Base-by-base conservation (phyloP, 2,113 vertebrate genomes). In the Gallinago media region DNA sequence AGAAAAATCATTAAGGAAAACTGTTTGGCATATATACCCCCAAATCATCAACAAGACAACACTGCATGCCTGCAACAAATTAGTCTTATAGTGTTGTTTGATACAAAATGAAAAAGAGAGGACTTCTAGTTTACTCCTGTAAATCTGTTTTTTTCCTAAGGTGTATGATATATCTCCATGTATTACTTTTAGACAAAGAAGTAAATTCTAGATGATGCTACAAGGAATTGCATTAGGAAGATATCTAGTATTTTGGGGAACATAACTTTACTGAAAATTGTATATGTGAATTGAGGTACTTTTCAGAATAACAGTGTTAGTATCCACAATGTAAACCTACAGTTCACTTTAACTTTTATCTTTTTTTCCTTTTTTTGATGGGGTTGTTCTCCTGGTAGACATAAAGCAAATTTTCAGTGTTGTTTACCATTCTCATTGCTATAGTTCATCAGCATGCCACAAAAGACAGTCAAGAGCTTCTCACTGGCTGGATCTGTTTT, bases 371-470 rank as follows among this genome's bases (percentile, higher is more conserved):
- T 83, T 79, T 76, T 83, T 87, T 82, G 59, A 47, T 66, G 63
- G 62, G 49, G 70, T 84, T 78, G 79, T 87, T 95, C 82, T 97
- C 95, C 95, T 98, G 96, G 95, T 94, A 98, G 95, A 98, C 95
- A 98, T 92, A 98, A 98, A 98, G 97, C 95, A 97, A 98, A 97
- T 96, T 97, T 98, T 97, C 17, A 56, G 91, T 97, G 96, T 97
- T 97, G 98, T 98, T 99, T 99, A 99, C 99, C 99, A 99, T 99
- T 99, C 99, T 99, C 99, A 99, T 99, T 99, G 99, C 99, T 99
- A 99, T 99, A 99, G 99, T 99, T 99, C 99, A 99, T 99, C 99
- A 99, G 99, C 99, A 99, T 99, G 99, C 99, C 99, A 99, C 99
- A 99, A 99, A 99, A 99, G 99, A 99, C 99, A 99, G 99, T 99